phyloP scores from a whole-genome alignment of 2,113 vertebrate genomes.

The Psilopsiagon aurifrons region DNA sequence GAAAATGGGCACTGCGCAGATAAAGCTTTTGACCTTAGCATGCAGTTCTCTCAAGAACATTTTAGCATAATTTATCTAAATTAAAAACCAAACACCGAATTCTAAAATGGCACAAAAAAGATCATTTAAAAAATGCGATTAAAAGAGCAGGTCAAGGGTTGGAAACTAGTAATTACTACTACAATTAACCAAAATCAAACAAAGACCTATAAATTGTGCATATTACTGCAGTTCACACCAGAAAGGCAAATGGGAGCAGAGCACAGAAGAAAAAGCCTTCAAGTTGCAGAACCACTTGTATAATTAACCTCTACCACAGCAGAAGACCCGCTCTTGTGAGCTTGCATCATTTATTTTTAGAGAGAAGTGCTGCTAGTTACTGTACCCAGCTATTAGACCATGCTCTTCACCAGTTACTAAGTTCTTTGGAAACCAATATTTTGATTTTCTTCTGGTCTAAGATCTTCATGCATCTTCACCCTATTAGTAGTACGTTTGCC shows the following conservation, averaged over 20 bases:
- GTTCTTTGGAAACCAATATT: background rate
- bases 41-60: constrained; percentile 37
- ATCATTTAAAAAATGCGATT: constrained; percentile 38
- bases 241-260: constrained; percentile 26
- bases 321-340: constrained; percentile 11
- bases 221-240: constrained; percentile 54
- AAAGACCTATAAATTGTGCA: constrained; percentile 31
- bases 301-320: constrained; percentile 58
- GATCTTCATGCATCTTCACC: constrained; percentile 14
- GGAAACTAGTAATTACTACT: constrained; percentile 65
- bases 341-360: background rate
- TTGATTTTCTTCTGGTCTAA: background rate
- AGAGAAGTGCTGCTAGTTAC: background rate
- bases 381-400: background rate
- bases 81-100: constrained; percentile 65
- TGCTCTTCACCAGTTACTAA: background rate
- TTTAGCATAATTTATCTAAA: constrained; percentile 64
- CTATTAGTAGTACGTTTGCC: background rate
- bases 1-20: constrained; percentile 26
- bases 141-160: constrained; percentile 46
- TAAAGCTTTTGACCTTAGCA: constrained; percentile 45
- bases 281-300: background rate
- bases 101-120: constrained; percentile 53
- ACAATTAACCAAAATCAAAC: constrained; percentile 67
- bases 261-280: constrained; percentile 10